These are phyloP conservation scores for Corvus moneduloides DNA, from an alignment of 2,113 vertebrate genomes.

Conservation along the genomic window DNA sequence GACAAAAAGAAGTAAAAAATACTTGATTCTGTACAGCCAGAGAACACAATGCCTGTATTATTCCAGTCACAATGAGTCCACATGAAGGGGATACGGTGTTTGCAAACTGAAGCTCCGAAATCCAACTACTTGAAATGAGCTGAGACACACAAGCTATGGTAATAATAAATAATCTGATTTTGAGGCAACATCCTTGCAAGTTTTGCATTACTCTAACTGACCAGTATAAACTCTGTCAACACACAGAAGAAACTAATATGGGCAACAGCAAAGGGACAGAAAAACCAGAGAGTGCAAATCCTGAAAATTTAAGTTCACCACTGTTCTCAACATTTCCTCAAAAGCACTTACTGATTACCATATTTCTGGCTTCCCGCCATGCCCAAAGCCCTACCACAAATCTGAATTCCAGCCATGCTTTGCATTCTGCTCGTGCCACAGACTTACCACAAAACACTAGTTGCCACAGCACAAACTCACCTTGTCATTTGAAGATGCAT, in stretches of 20 bases:
- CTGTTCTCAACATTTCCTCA: slow-evolving; percentile 31
- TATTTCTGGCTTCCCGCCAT: neutral
- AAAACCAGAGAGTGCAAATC: neutral
- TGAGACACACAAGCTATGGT: neutral
- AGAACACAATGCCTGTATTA: neutral
- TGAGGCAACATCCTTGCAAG: neutral
- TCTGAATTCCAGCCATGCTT: neutral
- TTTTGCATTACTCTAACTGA: neutral
- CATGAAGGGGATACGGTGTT: neutral
- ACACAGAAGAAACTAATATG: neutral
- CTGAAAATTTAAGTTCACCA: neutral
- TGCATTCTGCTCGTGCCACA: neutral
- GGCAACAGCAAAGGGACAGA: neutral
- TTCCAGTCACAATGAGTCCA: neutral
- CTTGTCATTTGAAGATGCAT: neutral
- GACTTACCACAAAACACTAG: neutral
- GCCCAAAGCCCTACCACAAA: neutral
- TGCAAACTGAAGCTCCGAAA: neutral
- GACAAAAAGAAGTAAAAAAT: neutral
- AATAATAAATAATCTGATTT: neutral
- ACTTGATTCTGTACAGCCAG: neutral
- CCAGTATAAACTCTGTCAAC: neutral
- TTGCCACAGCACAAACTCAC: neutral
- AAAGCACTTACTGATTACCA: neutral
- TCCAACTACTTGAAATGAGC: neutral